A percentile compares a stretch with the other conserved stretches of the same genome.
phyloP scores from a whole-genome alignment of 2,797 vertebrate species.

The Sternarchorhynchus goeldii region DNA sequence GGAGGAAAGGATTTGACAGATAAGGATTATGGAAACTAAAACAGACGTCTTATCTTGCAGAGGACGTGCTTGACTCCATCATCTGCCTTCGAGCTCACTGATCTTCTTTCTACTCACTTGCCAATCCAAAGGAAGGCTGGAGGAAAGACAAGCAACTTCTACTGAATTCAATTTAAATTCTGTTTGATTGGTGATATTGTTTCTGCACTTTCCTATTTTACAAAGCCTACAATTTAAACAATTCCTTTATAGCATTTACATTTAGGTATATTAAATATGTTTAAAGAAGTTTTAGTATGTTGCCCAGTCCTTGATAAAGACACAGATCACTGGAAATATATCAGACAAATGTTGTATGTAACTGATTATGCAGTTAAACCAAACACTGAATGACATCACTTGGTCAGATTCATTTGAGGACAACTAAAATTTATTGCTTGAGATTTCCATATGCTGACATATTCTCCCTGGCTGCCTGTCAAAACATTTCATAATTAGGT shows the following conservation, averaged over 20 bases:
- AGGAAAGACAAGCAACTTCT: neutral
- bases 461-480: constrained; percentile 35
- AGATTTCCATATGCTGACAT: constrained; percentile 47
- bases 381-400: constrained; percentile 16
- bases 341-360: neutral
- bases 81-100: constrained; percentile 33
- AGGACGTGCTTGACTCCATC: constrained; percentile 48
- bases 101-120: constrained; percentile 14
- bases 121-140: constrained; percentile 11
- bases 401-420: constrained; percentile 23
- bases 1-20: constrained; percentile 48
- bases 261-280: neutral
- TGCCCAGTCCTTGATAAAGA: neutral
- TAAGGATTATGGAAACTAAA: constrained; percentile 56
- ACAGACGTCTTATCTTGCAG: constrained; percentile 46
- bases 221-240: too few species aligned
- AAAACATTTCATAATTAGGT: constrained; percentile 41
- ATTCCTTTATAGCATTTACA: too few species aligned
- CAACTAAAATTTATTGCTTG: constrained; percentile 21
- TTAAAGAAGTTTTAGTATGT: neutral
- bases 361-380: constrained; percentile 8
- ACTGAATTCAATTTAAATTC: neutral
- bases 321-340: neutral
- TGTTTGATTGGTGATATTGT: neutral
- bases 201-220: too few species aligned